Base-by-base conservation (phyloP, 1,140 invertebrate species). In the Heterodera carotae region DNA sequence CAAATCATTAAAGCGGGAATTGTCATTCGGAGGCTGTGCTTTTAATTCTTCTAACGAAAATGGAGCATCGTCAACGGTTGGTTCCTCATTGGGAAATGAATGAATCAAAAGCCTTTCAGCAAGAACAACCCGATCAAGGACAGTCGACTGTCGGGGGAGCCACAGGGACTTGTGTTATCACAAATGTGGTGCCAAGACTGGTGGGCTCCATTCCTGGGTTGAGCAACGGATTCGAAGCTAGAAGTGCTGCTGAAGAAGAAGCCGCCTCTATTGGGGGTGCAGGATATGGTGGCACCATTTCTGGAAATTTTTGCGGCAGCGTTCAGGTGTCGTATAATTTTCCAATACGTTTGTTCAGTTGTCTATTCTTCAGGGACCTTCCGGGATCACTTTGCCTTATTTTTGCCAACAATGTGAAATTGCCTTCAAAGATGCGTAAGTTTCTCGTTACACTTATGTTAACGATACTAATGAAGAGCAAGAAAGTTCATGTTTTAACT, bases 321-420 rank as follows among this genome's bases (percentile, higher is more conserved):
- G 62, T 22, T 66, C 8, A 34, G 31, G 48, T 60, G 34, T 12
- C 22, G 15, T 6, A 12, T 2, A 7, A 25, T 60, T 62, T 48
- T 73, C 34, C 33, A 2, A 6, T 43, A 33, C 59, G 22, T 0
- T 43, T 25, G 39, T 70, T 48, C 18, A 43, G 69, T 60, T n/a
- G 22, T 18, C 22, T 60, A 43, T 59, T 29, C 33, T 34, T 22
- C 56, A 74, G 36, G 59, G 64, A 15, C 59, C 56, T 7, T 33
- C 53, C 8, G 39, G 36, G 34, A 73, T 27, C 25, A 43, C 56
- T 29, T 53, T 78, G 62, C 77, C 75, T 25, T 81, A 82, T 39
- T 68, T 67, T 75, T 86, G 84, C 64, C 76, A 86, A 69, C 84
- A 83, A 27, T 84, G 84, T 62, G 70, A 69, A 36, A 84, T 83